Conservation (phyloP, 2,888 invertebrate species). For the Xylophagus ater region DNA sequence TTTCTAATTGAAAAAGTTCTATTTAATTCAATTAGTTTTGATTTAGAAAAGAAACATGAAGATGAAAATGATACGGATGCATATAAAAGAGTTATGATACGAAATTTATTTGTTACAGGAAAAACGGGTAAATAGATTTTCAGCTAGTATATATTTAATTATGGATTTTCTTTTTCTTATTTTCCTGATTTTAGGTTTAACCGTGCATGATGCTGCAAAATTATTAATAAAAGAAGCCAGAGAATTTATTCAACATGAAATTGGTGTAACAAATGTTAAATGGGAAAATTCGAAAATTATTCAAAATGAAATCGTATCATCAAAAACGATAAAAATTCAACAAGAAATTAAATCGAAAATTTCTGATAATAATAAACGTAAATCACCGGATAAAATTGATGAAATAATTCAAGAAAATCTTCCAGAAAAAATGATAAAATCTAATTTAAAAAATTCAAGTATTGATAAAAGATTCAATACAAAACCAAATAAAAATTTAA, state of each 20-base stretch:
- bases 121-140: slow-evolving; percentile 46
- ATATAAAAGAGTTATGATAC: slow-evolving; percentile 53
- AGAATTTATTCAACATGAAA: slow-evolving; percentile 54
- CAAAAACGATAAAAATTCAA: not conserved
- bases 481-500: no score
- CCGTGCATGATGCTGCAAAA: slow-evolving; percentile 69
- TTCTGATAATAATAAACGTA: no score
- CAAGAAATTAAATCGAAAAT: not conserved
- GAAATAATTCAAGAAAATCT: no score
- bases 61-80: slow-evolving; percentile 56
- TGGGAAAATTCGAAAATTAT: slow-evolving; percentile 42
- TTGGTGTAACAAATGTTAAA: slow-evolving; percentile 58
- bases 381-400: no score
- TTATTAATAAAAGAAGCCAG: slow-evolving; percentile 70
- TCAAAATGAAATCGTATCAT: not conserved
- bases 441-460: no score
- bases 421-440: no score
- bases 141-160: not conserved
- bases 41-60: slow-evolving; percentile 64
- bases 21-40: slow-evolving; percentile 69
- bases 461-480: no score
- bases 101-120: slow-evolving; percentile 69
- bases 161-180: not conserved
- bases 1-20: slow-evolving; percentile 64
- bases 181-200: slow-evolving; percentile 39